Conservation (phyloP, 2,113 vertebrate genomes). For the Phocoena sinus region DNA sequence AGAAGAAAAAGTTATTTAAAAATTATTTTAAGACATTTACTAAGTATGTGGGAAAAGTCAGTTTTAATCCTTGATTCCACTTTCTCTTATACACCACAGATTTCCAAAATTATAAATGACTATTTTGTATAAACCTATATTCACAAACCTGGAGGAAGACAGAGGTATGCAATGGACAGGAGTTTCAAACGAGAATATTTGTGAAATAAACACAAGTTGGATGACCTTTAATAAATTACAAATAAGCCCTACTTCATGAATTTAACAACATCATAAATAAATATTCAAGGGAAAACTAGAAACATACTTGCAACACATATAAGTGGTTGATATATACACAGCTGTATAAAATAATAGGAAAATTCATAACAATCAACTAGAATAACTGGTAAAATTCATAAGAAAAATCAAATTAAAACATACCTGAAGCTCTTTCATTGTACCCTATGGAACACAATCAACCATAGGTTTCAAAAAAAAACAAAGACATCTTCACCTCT, state of each 20-base stretch:
- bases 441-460: neutral
- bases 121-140: neutral
- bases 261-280: neutral
- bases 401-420: neutral
- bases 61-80: neutral
- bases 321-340: neutral
- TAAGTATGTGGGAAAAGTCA: neutral
- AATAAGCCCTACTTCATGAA: neutral
- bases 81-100: neutral
- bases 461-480: neutral
- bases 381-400: neutral
- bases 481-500: neutral
- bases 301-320: neutral
- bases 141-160: neutral
- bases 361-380: neutral
- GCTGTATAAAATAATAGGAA: neutral
- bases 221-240: neutral
- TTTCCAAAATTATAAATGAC: neutral
- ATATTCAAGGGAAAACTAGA: neutral
- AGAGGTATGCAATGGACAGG: neutral
- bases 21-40: neutral
- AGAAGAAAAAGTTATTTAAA: neutral
- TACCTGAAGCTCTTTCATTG: neutral
- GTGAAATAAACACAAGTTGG: neutral
- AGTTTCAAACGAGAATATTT: neutral